Evolutionary conservation across 1,140 invertebrate species (phyloP).

Genomic region (Goniozus legneri): DNA sequence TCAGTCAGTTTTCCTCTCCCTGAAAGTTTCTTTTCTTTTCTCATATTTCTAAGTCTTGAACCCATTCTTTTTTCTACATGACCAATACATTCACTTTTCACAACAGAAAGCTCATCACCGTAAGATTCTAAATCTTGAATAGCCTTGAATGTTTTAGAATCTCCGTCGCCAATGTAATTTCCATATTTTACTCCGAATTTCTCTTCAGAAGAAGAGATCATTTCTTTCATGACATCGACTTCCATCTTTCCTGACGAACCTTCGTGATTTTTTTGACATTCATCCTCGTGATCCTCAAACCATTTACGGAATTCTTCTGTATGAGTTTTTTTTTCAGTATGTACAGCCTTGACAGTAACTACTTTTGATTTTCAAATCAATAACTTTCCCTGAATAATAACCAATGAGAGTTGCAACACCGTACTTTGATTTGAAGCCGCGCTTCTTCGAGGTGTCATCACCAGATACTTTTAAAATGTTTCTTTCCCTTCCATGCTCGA

Average conservation of each 20-base stretch:
- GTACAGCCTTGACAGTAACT: not conserved
- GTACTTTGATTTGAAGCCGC: not conserved
- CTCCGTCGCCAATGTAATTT: too few relatives aligned
- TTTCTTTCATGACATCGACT: constrained; percentile 2
- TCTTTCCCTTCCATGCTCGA: not conserved
- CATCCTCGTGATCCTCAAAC: not conserved
- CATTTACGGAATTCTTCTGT: not conserved
- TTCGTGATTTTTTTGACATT: constrained; percentile 1
- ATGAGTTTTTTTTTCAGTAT: not conserved
- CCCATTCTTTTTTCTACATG: constrained; percentile 12
- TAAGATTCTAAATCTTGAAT: not conserved
- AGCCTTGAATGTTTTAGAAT: not conserved
- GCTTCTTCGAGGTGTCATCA: not conserved
- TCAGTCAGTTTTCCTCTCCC: constrained; percentile 14
- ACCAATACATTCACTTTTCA: constrained; percentile 9
- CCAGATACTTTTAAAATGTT: not conserved
- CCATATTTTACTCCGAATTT: constrained; percentile 1
- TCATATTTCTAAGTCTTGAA: constrained; percentile 1
- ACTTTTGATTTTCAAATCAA: constrained; percentile 1
- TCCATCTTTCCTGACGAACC: constrained; percentile 1
- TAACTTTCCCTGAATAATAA: not conserved
- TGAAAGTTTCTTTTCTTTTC: constrained; percentile 5
- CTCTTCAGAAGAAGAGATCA: constrained; percentile 5
- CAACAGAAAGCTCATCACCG: not conserved
- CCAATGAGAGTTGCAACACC: constrained; percentile 2